Percentiles rank a stretch among this genome's conserved stretches.
Conservation (phyloP, 2,797 vertebrate genomes). For the Helarctos malayanus region DNA sequence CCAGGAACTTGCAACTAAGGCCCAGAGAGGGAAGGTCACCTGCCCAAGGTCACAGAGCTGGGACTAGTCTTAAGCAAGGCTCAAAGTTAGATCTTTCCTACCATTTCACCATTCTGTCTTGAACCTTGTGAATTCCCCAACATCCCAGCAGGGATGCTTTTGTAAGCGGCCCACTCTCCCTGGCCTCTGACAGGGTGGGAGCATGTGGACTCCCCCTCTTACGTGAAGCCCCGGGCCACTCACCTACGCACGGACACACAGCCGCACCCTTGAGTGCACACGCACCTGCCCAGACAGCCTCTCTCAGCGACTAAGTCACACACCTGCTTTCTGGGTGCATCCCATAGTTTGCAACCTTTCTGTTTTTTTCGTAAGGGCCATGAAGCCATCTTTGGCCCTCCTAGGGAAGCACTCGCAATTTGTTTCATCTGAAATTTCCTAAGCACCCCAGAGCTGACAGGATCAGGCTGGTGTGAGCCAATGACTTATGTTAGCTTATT, state of each 20-base stretch:
- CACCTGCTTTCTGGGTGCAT: neutral
- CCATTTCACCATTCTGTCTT: neutral
- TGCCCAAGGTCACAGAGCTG: neutral
- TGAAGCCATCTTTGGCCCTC: neutral
- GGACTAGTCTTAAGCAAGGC: neutral
- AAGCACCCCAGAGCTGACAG: neutral
- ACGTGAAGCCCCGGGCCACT: neutral
- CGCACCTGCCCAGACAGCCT: no score
- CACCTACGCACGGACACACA: neutral
- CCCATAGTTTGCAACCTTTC: neutral
- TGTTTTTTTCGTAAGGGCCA: neutral
- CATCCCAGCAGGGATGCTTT: neutral
- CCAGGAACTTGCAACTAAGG: neutral
- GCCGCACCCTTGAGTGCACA: fast-evolving
- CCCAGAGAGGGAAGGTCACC: neutral
- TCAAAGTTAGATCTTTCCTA: neutral
- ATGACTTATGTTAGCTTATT: neutral
- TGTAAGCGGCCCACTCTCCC: neutral
- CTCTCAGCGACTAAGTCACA: neutral
- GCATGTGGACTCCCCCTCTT: neutral
- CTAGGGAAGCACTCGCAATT: neutral
- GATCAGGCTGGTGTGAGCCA: neutral
- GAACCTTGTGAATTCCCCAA: neutral
- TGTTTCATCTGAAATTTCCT: neutral
- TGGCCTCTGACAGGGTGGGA: neutral